Base-by-base conservation (phyloP, 2,113 vertebrate species). In the Indicator maculatus region DNA sequence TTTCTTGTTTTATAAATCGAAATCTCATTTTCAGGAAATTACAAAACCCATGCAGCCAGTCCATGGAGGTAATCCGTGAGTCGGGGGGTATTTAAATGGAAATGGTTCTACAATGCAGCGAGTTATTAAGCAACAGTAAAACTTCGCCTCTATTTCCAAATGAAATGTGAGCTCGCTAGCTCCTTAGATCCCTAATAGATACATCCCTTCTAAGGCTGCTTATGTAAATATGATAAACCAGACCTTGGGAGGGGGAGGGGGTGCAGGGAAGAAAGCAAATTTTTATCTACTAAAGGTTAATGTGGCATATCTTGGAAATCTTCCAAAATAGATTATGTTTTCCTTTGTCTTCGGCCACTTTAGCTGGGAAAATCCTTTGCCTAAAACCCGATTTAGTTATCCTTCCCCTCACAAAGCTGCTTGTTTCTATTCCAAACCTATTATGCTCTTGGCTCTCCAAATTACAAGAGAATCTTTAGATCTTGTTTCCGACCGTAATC, bases 1-100 rank as follows among this genome's bases (percentile, higher is more conserved):
- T 98, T 98, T 98, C 98, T 98, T 98, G 98, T 98, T 98, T 98
- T 98, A 98, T 97, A 98, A 98, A 98, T 98, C 98, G 98, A 98
- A 98, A 98, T 98, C 98, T 98, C 97, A 98, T 98, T 98, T 98
- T 98, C 98, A 98, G 98, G 97, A 98, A 98, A 98, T 98, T 97
- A 97, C 97, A 97, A 97, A 98, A 95, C 96, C 98, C 96, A 80
- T 86, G 96, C 95, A 97, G 96, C 93, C 95, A 96, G 97, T 98
- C 97, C 98, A 97, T 97, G 96, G 97, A 98, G 98, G 97, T 98
- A 98, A 98, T 98, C 98, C 97, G 75, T 79, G 97, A 97, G 97
- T 97, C 97, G 96, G 96, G 93, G 93, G 94, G 97, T 96, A 97
- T 98, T 98, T 98, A 97, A 97, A 98, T 98, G 97, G 97, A 98